Conservation (phyloP, 2,797 vertebrate genomes). For the Notamacropus eugenii region DNA sequence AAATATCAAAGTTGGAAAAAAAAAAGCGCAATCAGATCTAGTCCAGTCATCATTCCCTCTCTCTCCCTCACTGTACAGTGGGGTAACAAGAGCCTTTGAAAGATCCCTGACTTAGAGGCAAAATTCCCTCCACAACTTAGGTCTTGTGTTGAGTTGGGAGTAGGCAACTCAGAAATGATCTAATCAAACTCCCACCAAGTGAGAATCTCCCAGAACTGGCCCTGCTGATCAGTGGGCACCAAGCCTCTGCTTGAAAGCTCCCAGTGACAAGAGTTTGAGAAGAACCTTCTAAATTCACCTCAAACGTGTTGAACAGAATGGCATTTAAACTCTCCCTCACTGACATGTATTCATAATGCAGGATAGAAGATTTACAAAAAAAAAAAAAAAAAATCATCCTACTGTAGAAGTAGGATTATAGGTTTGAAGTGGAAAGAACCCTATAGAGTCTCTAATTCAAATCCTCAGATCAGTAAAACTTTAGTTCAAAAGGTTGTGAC, state of each 20-base stretch:
- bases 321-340: background rate
- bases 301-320: background rate
- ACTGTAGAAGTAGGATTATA: background rate
- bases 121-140: background rate
- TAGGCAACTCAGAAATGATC: background rate
- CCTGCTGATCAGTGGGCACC: background rate
- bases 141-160: background rate
- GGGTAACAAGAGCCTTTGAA: slow-evolving; percentile 20
- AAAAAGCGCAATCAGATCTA: background rate
- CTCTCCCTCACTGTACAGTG: background rate
- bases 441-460: background rate
- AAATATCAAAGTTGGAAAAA: background rate
- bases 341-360: background rate
- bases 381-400: background rate
- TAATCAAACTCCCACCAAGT: background rate
- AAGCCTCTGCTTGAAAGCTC: background rate
- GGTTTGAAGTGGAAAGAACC: background rate
- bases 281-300: background rate
- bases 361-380: background rate
- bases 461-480: background rate
- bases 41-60: background rate
- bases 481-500: background rate
- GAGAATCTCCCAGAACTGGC: background rate
- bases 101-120: background rate
- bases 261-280: background rate